Evolutionary conservation across 2,113 vertebrate genomes (phyloP).

Genomic region (Jacana jacana): DNA sequence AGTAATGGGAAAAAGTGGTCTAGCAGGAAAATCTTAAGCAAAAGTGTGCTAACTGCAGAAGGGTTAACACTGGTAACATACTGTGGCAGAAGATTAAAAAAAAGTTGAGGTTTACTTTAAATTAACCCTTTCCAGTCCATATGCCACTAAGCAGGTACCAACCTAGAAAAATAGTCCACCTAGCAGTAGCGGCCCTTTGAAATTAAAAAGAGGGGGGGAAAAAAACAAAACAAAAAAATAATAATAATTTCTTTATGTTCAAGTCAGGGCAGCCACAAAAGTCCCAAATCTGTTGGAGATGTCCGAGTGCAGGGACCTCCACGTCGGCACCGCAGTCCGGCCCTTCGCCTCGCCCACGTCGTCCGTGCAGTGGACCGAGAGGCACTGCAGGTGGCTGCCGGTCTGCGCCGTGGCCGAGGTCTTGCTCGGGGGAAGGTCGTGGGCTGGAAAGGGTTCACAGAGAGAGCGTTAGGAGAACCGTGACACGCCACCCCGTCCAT

Average conservation of each 20-base stretch:
- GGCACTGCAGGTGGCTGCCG: constrained; percentile 94
- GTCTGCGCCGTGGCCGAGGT: constrained; percentile 75
- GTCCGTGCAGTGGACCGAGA: constrained; percentile 97
- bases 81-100: constrained; percentile 75
- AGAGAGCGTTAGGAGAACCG: constrained; percentile 21
- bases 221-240: neutral
- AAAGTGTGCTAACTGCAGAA: constrained; percentile 75
- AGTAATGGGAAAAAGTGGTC: constrained; percentile 54
- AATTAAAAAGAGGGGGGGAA: constrained; percentile 49
- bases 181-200: constrained; percentile 73
- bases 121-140: constrained; percentile 82
- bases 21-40: constrained; percentile 69
- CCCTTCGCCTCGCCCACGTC: constrained; percentile 92
- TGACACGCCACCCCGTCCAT: neutral
- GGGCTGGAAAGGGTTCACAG: constrained; percentile 78
- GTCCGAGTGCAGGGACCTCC: constrained; percentile 97
- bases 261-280: constrained; percentile 96
- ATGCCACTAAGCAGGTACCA: constrained; percentile 80
- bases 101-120: constrained; percentile 78
- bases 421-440: constrained; percentile 90
- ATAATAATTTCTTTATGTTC: constrained; percentile 70
- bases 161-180: constrained; percentile 77
- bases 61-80: constrained; percentile 80
- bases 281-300: constrained; percentile 98
- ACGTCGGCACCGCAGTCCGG: constrained; percentile 90